Conservation (phyloP, 2,113 vertebrate species). For the Spea bombifrons region DNA sequence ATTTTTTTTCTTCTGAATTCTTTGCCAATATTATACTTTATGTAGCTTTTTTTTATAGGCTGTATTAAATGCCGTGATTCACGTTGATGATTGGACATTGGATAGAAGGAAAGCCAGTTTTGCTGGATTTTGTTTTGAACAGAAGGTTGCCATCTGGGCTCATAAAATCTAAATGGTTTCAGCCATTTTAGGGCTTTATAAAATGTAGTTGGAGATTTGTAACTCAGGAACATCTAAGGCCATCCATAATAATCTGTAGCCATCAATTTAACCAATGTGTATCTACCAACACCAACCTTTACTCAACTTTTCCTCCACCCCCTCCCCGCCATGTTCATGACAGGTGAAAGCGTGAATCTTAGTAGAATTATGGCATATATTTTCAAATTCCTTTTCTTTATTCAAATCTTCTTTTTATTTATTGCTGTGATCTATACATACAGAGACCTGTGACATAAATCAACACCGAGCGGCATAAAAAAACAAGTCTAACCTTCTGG, state of each 20-base stretch:
- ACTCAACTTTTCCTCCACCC: conserved; percentile 14
- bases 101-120: conserved; percentile 10
- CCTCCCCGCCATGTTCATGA: conserved; percentile 13
- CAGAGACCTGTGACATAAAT: conserved; percentile 28
- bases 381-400: conserved; percentile 19
- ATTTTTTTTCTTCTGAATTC: no score
- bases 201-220: conserved; percentile 22
- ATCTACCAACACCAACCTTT: not conserved
- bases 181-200: conserved; percentile 32
- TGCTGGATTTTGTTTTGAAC: not conserved
- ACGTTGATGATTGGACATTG: not conserved
- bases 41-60: no score
- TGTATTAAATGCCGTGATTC: not conserved
- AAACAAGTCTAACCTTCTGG: conserved; percentile 5
- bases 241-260: conserved; percentile 36
- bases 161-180: conserved; percentile 42
- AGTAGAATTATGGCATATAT: conserved; percentile 20
- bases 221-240: conserved; percentile 18
- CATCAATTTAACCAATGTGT: conserved; percentile 31
- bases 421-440: conserved; percentile 14
- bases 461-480: conserved; percentile 6
- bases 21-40: no score
- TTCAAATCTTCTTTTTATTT: conserved; percentile 38
- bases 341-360: conserved; percentile 18
- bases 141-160: conserved; percentile 44